phyloP scores from a whole-genome alignment of 2,888 invertebrate genomes.

The Pyrrhosoma nymphula region DNA sequence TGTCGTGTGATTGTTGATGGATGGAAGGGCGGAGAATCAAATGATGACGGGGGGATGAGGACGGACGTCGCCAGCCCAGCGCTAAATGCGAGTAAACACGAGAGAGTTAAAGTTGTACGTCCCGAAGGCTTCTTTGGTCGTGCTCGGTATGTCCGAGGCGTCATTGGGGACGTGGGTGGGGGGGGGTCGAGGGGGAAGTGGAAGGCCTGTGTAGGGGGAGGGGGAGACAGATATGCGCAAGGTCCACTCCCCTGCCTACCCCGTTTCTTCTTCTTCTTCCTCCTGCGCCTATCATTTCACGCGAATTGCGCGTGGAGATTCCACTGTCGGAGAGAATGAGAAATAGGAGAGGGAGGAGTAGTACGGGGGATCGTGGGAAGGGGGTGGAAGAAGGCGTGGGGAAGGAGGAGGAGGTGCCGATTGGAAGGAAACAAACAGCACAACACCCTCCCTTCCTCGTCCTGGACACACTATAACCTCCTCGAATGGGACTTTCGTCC shows the following conservation, averaged over 20 bases:
- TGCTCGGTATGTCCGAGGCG: background rate
- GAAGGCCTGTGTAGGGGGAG: too few species aligned
- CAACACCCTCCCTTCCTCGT: background rate
- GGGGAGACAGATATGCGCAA: background rate
- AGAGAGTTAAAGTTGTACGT: background rate
- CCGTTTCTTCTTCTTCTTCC: background rate
- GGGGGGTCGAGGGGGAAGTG: background rate
- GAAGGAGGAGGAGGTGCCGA: background rate
- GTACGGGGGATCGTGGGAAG: background rate
- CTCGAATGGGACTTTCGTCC: slow-evolving; percentile 20
- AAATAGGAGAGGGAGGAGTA: background rate
- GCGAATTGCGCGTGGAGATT: background rate
- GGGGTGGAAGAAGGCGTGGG: background rate
- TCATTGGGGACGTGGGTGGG: background rate
- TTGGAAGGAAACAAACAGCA: background rate
- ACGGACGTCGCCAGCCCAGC: background rate
- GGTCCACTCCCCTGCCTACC: background rate
- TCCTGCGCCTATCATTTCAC: background rate
- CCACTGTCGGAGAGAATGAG: background rate
- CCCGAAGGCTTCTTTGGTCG: background rate
- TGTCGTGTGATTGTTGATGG: too few species aligned
- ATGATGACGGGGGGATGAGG: background rate
- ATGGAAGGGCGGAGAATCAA: background rate
- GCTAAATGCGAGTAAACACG: background rate
- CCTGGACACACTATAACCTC: background rate